Evolutionary conservation across 2,113 vertebrate species (phyloP), one percentile per base, ranked within the genome.

Genomic region (Rutilus rutilus): DNA sequence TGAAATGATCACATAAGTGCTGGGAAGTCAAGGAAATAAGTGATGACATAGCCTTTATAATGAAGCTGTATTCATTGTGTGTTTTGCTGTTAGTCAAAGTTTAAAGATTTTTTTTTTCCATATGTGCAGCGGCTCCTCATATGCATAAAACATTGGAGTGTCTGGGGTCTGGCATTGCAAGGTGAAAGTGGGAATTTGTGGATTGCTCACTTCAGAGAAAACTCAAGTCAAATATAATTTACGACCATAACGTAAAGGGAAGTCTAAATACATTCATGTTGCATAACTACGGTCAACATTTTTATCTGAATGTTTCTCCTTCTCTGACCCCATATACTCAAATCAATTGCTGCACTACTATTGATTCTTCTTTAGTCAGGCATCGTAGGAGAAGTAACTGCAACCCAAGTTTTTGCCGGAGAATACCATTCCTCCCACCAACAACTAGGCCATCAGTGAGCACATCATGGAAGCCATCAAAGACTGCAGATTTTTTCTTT

Each of bases 21-120:
- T 50, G 12, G 47, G 47, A 50, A 50, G 47, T 50, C 12, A 50
- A 50, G 47, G 12, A 50, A 15, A 15, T 50, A 76, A 76, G 25
- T 1, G 50, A 77, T 54, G 91, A 91, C 90, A 90, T 91, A 89
- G 86, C 89, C 77, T 89, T 91, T 86, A 91, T 89, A 90, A 92
- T 86, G 86, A 86, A 90, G 88, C 90, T 84, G 90, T 85, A 87
- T 86, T 86, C 86, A 78, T 77, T 85, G 77, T 76, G n/a, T 27
- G 45, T 27, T 76, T 50, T 50, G n/a, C 73, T 76, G n/a, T 27
- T 76, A 15, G 71, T 6, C 39, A 50, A 75, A 50, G 42, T 25
- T 25, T 7, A 47, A 75, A 50, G 42, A 75, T 39, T 6, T 6
- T 6, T 6, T 6, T 30, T 30, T 76, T 19, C 27, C 25, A 67